A percentile compares a stretch with the other conserved stretches of the same genome.
Conservation (phyloP, 1,140 invertebrate species). For the Trichonephila clavipes region DNA sequence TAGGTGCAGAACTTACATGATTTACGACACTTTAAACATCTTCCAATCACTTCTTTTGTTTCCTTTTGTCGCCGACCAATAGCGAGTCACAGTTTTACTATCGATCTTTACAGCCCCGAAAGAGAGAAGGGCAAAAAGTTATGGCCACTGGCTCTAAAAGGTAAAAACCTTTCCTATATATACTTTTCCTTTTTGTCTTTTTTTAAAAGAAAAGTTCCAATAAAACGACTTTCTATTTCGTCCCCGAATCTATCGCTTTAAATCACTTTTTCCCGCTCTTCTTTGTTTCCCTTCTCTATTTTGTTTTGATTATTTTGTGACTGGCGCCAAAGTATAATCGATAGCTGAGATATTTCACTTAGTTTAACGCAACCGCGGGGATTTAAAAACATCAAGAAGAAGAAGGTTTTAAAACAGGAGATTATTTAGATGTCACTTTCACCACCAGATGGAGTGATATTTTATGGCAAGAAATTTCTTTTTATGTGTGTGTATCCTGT, state of each 20-base stretch:
- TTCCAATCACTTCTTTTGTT: conserved; percentile 60
- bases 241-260: conserved; percentile 65
- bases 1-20: conserved; percentile 46
- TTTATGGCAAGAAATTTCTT: background rate
- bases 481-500: too few relatives aligned
- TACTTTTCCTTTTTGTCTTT: background rate
- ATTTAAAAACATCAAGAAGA: background rate
- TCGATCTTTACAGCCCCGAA: conserved; percentile 59
- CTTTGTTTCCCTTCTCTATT: conserved; percentile 54
- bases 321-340: conserved; percentile 62
- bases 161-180: conserved; percentile 52
- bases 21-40: conserved; percentile 72
- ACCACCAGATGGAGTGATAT: conserved; percentile 15
- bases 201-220: conserved; percentile 25
- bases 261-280: conserved; percentile 49
- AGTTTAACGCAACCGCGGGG: conserved; percentile 39
- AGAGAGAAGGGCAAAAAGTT: conserved; percentile 61
- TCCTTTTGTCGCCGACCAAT: conserved; percentile 49
- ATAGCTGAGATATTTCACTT: conserved; percentile 61
- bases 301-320: conserved; percentile 52
- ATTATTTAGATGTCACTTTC: conserved; percentile 63
- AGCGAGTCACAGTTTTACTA: conserved; percentile 38
- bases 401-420: conserved; percentile 7
- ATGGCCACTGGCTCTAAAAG: conserved; percentile 52
- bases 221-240: conserved; percentile 70